Base-by-base conservation (phyloP, 1,140 invertebrate genomes). In the Plectus sambesii region DNA sequence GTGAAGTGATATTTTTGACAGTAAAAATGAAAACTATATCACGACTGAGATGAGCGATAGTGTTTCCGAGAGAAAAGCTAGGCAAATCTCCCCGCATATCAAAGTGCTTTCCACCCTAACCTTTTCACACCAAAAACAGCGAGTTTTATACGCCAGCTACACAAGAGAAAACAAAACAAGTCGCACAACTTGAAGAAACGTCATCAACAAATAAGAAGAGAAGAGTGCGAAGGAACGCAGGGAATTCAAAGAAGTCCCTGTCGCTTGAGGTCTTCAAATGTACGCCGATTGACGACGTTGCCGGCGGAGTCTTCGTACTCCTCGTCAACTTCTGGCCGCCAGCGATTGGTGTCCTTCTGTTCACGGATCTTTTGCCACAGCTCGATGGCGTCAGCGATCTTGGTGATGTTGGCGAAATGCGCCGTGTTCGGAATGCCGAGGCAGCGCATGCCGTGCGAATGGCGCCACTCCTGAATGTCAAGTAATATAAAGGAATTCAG, bases 381-480 rank as follows among this genome's bases (percentile, higher is more conserved):
- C 23, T 68, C 64, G 4, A 69, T 42, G 3, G 94, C 94, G 75
- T 99, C 94, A 72, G 97, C 90, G 66, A 99, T 98, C 61, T 90
- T 85, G 5, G 93, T 98, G 4, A 99, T 92, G 73, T 98, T 98
- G 5, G 94, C 92, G 77, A 99, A 99, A 76, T 99, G 94, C 6
- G 94, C 92, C 0, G 94, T 99, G 71, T 99, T 99, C 1, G 93
- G 93, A 62, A 99, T 98, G 5, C 93, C 90, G 2, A 99, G 76
- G 73, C 94, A 99, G 4, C 89, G 74, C 93, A 99, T 98, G 15
- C 93, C 93, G 73, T 99, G 92, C 25, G 94, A 92, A 74, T 99
- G 94, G 43, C 94, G 76, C 92, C 94, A 99, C 73, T 99, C 93
- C 77, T 80, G 55, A 26, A 69, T 61, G 47, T 41, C 53, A 27